A percentile compares a stretch with the other conserved stretches of the same genome.
Conservation (phyloP, 1,140 invertebrate species). For the Mamestra configurata region DNA sequence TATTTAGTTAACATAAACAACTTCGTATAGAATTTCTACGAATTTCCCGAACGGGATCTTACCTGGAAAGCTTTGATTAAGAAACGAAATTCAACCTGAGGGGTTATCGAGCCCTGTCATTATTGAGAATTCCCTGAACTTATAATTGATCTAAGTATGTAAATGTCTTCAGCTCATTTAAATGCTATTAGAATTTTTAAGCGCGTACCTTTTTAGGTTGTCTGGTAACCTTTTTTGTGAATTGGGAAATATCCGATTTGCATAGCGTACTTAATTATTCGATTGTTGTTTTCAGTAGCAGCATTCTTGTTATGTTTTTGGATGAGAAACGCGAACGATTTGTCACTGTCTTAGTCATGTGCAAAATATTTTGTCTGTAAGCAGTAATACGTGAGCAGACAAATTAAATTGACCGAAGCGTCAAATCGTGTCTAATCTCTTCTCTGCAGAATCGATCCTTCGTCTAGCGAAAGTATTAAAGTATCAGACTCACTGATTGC, state of each 20-base stretch:
- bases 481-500: constrained; percentile 28
- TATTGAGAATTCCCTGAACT: constrained; percentile 16
- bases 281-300: background rate
- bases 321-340: background rate
- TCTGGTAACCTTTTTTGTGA: background rate
- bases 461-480: constrained; percentile 18
- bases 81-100: constrained; percentile 13
- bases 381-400: background rate
- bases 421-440: constrained; percentile 20
- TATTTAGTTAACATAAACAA: constrained; percentile 18
- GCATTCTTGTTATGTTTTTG: constrained; percentile 5
- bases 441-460: background rate
- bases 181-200: constrained; percentile 9
- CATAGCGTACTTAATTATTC: background rate
- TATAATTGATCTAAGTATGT: constrained; percentile 24
- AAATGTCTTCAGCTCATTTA: constrained; percentile 17
- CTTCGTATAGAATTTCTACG: constrained; percentile 9
- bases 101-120: constrained; percentile 19
- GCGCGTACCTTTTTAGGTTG: background rate
- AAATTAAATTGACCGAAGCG: constrained; percentile 23
- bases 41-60: constrained; percentile 1
- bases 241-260: background rate
- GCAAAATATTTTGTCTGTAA: constrained; percentile 18
- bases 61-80: constrained; percentile 31
- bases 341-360: constrained; percentile 9